These are phyloP conservation scores for Uropsilus gracilis DNA, from an alignment of 2,113 vertebrate genomes.

Conservation along the genomic window DNA sequence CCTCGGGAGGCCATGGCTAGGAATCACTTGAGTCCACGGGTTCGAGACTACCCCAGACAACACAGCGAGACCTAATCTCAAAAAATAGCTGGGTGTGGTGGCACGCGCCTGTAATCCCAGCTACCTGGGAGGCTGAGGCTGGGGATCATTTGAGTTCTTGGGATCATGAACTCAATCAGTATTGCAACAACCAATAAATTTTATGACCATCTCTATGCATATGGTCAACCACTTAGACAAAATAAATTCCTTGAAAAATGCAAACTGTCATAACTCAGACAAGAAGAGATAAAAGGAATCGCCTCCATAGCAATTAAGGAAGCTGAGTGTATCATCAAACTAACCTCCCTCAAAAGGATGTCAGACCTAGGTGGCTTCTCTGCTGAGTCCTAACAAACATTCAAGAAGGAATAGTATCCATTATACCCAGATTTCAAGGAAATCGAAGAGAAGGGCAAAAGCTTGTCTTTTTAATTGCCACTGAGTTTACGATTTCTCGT, in stretches of 20 bases:
- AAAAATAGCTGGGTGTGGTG: too few species aligned
- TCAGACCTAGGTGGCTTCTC: background rate
- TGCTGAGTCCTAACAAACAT: background rate
- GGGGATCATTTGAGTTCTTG: too few species aligned
- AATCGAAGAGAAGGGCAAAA: too few species aligned
- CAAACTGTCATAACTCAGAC: background rate
- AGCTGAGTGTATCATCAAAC: background rate
- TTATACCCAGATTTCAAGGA: background rate
- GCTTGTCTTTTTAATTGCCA: too few species aligned
- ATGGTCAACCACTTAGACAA: background rate
- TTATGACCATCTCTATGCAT: background rate
- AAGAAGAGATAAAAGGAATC: background rate
- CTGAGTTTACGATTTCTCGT: too few species aligned
- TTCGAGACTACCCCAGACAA: too few species aligned
- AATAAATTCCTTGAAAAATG: background rate
- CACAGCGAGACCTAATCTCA: too few species aligned
- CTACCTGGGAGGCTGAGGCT: too few species aligned
- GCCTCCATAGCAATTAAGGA: background rate
- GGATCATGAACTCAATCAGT: too few species aligned
- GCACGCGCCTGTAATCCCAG: too few species aligned
- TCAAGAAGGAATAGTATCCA: background rate
- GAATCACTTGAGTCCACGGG: too few species aligned
- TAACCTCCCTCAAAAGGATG: background rate
- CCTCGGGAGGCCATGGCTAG: too few species aligned
- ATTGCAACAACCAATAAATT: background rate